Percentiles rank a stretch among this genome's conserved stretches.
These are phyloP conservation scores for Drosophila dunni DNA, from an alignment of 1,140 invertebrate species.

Conservation along the genomic window DNA sequence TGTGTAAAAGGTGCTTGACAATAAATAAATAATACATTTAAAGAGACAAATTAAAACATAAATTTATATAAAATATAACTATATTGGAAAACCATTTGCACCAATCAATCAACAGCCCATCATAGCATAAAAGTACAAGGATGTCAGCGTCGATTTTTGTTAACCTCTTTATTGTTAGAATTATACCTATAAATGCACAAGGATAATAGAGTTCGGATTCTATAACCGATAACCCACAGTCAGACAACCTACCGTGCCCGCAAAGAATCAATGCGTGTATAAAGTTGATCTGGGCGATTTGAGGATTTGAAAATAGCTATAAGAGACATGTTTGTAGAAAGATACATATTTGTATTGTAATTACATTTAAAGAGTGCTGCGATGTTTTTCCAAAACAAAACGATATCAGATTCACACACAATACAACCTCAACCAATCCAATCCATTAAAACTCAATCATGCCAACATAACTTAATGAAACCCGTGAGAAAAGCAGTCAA, in stretches of 20 bases:
- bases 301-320: conserved; percentile 12
- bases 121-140: neutral
- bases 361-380: neutral
- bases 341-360: neutral
- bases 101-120: neutral
- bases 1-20: conserved; percentile 25
- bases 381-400: neutral
- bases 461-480: neutral
- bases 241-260: conserved; percentile 25
- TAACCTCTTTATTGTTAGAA: conserved; percentile 22
- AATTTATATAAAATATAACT: neutral
- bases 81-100: conserved; percentile 1
- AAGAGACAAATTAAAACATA: neutral
- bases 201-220: conserved; percentile 2
- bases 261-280: conserved; percentile 2
- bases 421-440: neutral
- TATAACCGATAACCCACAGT: neutral
- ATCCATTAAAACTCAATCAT: neutral
- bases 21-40: conserved; percentile 41
- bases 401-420: neutral
- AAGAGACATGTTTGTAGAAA: conserved; percentile 13
- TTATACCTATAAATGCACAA: conserved; percentile 7
- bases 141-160: conserved; percentile 8
- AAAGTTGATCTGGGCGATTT: neutral
- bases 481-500: neutral